Evolutionary conservation across 2,797 vertebrate genomes (phyloP), one percentile per base, ranked within the genome.

Genomic region (Acropternis orthonyx): DNA sequence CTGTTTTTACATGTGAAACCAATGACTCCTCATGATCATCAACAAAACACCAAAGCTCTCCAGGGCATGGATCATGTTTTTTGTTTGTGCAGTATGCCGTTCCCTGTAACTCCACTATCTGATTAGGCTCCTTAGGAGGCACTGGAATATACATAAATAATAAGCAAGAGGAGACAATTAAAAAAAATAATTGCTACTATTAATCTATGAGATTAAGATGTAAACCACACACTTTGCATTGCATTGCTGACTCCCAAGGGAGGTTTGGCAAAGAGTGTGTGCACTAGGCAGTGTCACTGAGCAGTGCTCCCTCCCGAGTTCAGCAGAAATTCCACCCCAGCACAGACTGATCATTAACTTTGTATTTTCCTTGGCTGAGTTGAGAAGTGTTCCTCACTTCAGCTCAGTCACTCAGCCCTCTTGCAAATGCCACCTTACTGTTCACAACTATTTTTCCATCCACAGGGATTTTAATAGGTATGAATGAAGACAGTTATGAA

Each of bases 121-220:
- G 93, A 96, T 95, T 96, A 91, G 85, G 46, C 91, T 95, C 92
- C 87, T 92, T 88, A 92, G 92, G 93, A 92, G 95, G 93, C 81
- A 96, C 65, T 89, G 89, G 82, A 94, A 95, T 86, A 93, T 91
- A 94, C 85, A 93, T 94, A 95, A 96, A 89, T 94, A 92, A 96
- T 80, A 95, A 96, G 69, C 68, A 83, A 82, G 79, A 96, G 85
- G 73, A 93, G 93, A 93, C 72, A 89, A 89, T 84, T 86, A 79
- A 85, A 84, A 86, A 81, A 32, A 92, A 76, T 91, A 93, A 97
- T 89, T 93, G 83, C 83, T 92, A 82, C 94, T 88, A 91, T 94
- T 94, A 95, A 95, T 97, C 88, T 90, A 51, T n/a, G 55, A 96
- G 92, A 96, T 95, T 89, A 89, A 85, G 87, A 95, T 89, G 73